Conservation (phyloP, 2,888 invertebrate genomes). For the Dinocampus coccinellae region DNA sequence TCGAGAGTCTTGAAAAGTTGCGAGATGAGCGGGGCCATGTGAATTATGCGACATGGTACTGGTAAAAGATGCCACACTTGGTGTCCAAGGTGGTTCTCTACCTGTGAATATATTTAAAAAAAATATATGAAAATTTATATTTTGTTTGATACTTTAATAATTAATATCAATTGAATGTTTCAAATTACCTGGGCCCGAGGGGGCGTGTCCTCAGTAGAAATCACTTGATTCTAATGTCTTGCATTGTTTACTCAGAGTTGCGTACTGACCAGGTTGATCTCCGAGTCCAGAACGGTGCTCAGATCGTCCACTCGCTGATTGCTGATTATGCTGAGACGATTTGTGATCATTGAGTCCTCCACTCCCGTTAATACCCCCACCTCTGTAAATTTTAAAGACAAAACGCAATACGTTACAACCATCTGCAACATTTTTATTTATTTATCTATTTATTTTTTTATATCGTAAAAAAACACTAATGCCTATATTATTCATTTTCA, state of each 20-base stretch:
- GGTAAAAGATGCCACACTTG: slow-evolving; percentile 67
- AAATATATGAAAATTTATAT: neutral
- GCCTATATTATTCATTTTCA: neutral
- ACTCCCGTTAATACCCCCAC: slow-evolving; percentile 68
- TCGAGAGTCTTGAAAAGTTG: slow-evolving; percentile 66
- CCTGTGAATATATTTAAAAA: slow-evolving; percentile 49
- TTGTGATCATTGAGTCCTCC: slow-evolving; percentile 67
- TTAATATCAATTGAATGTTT: neutral
- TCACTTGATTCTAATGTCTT: slow-evolving; percentile 93
- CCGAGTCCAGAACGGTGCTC: slow-evolving; percentile 69
- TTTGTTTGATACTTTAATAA: neutral
- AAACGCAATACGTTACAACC: slow-evolving; percentile 61
- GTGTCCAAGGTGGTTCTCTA: slow-evolving; percentile 68
- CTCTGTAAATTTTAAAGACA: slow-evolving; percentile 65
- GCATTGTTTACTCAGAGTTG: slow-evolving; percentile 96
- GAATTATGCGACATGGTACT: slow-evolving; percentile 67
- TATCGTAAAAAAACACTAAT: neutral
- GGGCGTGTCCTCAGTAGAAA: slow-evolving; percentile 92
- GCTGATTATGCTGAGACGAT: slow-evolving; percentile 70
- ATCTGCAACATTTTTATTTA: slow-evolving; percentile 50
- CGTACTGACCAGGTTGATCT: slow-evolving; percentile 81
- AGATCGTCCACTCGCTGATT: slow-evolving; percentile 71
- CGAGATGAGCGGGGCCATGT: slow-evolving; percentile 65
- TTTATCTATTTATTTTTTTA: neutral
- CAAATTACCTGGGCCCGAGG: slow-evolving; percentile 67